phyloP scores from a whole-genome alignment of 2,113 vertebrate species.

The Atlantisia rogersi region DNA sequence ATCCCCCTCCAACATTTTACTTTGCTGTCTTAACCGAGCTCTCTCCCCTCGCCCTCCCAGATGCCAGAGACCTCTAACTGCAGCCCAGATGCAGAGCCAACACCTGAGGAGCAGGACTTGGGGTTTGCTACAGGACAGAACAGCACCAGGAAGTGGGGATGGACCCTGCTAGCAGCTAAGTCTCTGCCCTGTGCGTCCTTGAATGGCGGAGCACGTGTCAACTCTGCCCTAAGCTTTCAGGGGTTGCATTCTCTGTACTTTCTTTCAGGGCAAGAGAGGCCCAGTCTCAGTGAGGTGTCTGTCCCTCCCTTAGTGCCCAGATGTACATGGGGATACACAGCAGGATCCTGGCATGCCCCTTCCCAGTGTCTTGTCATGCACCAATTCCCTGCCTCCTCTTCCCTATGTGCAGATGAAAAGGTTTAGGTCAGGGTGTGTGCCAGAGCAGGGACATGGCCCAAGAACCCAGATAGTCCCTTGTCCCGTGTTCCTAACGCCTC shows the following conservation, averaged over 20 bases:
- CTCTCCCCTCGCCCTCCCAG: neutral
- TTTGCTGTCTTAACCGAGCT: neutral
- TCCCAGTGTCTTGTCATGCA: neutral
- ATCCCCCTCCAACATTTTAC: neutral
- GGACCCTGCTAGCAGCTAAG: neutral
- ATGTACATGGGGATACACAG: accelerated
- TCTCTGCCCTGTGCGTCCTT: neutral
- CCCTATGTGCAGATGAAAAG: neutral
- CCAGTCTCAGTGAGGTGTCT: neutral
- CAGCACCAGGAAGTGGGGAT: accelerated
- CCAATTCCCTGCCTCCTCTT: neutral
- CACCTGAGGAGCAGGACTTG: neutral
- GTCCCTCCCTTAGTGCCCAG: neutral
- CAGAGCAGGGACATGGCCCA: neutral
- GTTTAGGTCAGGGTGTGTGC: neutral
- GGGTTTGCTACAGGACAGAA: neutral
- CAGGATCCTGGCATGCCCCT: neutral
- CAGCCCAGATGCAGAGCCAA: neutral
- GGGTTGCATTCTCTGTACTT: neutral
- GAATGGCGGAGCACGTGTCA: neutral
- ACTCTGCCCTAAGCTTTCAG: neutral
- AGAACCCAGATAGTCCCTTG: neutral
- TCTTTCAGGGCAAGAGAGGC: neutral
- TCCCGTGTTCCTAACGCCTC: neutral
- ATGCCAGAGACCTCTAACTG: neutral